A percentile compares a stretch with the other conserved stretches of the same genome.
These are phyloP conservation scores for Drosophila pachea DNA, from an alignment of 1,140 invertebrate species.

Conservation along the genomic window DNA sequence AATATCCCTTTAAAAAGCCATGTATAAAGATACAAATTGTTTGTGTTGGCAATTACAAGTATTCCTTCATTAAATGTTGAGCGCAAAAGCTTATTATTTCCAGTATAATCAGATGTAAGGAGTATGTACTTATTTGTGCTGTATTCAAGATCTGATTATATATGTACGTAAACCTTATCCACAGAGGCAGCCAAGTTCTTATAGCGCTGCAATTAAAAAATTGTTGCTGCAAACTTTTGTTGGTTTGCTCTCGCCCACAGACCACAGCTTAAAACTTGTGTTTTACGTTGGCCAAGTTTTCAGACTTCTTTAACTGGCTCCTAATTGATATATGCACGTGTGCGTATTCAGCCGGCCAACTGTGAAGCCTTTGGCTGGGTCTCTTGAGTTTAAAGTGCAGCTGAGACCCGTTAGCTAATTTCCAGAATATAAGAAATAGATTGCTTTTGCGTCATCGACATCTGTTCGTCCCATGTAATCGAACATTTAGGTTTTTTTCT, in stretches of 20 bases:
- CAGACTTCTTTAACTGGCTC: slow-evolving; percentile 20
- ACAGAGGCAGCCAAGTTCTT: slow-evolving; percentile 53
- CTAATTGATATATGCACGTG: slow-evolving; percentile 61
- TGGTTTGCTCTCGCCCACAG: background rate
- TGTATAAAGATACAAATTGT: no score
- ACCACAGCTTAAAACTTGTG: slow-evolving; percentile 37
- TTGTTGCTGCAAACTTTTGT: slow-evolving; percentile 44
- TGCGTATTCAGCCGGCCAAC: slow-evolving; percentile 27
- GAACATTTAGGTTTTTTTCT: background rate
- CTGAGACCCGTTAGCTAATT: no score
- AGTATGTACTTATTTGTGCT: no score
- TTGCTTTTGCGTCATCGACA: background rate
- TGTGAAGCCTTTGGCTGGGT: background rate
- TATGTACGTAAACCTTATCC: no score
- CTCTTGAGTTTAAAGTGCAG: no score
- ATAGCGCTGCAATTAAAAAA: slow-evolving; percentile 70
- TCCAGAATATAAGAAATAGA: no score
- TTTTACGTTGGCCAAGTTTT: slow-evolving; percentile 36
- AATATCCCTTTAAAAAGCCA: no score
- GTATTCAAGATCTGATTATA: no score
- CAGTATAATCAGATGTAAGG: no score
- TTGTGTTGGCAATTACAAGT: no score
- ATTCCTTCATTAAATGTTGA: no score
- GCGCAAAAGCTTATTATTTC: no score
- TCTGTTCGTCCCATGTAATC: slow-evolving; percentile 2